A percentile compares a stretch with the other conserved stretches of the same genome.
These are phyloP conservation scores for Erynnis tages DNA, from an alignment of 2,888 invertebrate genomes.

Conservation along the genomic window DNA sequence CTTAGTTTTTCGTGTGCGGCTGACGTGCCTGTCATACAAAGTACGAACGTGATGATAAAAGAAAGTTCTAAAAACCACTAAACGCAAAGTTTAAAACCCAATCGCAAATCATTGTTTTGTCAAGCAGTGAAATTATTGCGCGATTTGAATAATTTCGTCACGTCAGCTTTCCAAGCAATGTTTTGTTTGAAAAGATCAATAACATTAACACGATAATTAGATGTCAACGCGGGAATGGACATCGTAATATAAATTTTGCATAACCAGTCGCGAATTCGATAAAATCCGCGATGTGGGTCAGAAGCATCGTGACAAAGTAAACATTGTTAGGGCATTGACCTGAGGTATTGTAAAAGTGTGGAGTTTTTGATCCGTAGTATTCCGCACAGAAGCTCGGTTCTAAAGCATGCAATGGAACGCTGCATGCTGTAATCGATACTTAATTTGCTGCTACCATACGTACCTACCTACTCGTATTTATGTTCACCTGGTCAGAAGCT, in stretches of 20 bases:
- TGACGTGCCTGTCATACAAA: conserved; percentile 7
- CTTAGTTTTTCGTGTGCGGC: conserved; percentile 9
- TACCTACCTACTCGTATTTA: too few relatives aligned
- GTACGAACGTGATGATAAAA: not conserved
- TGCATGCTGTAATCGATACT: too few relatives aligned
- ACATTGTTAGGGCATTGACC: conserved; percentile 8
- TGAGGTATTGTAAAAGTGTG: not conserved
- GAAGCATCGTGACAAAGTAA: conserved; percentile 3
- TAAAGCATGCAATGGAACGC: too few relatives aligned
- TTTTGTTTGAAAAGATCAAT: not conserved
- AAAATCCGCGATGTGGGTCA: conserved; percentile 9
- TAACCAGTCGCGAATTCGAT: conserved; percentile 20
- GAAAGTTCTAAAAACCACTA: conserved; percentile 8
- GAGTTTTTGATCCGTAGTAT: not conserved
- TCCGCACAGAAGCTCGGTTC: too few relatives aligned
- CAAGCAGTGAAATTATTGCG: conserved; percentile 5
- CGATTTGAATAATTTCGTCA: conserved; percentile 16
- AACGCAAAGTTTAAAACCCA: conserved; percentile 9
- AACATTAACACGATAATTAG: too few relatives aligned
- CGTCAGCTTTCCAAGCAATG: conserved; percentile 1
- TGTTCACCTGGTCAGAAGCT: too few relatives aligned
- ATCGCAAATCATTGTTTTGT: conserved; percentile 7
- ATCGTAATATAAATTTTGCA: conserved; percentile 10
- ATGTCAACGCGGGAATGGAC: not conserved
- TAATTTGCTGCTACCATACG: too few relatives aligned